Evolutionary conservation across 2,113 vertebrate genomes (phyloP).

Genomic region (Chlorocebus sabaeus): DNA sequence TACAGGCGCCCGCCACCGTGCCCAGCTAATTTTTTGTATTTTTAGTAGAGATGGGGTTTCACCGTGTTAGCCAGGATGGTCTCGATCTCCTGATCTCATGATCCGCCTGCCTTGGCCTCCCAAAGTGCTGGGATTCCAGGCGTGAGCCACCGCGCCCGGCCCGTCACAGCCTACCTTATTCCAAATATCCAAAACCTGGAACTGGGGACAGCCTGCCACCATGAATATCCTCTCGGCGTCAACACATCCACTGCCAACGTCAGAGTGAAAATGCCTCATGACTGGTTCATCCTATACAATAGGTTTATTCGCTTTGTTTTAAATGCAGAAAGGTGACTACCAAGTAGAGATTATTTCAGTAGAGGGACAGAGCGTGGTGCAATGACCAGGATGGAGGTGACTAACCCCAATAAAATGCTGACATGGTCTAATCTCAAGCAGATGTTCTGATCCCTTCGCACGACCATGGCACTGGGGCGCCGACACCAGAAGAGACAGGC

Average conservation of each 20-base stretch:
- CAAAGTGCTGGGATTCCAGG: no score
- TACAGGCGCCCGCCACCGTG: rapidly evolving
- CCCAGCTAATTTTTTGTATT: no score
- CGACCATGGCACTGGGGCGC: rapidly evolving
- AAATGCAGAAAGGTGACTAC: rapidly evolving
- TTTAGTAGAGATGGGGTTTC: no score
- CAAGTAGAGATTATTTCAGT: rapidly evolving
- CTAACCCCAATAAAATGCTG: rapidly evolving
- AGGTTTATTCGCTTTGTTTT: not conserved
- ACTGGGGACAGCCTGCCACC: not conserved
- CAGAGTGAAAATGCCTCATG: no score
- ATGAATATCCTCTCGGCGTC: not conserved
- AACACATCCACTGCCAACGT: rapidly evolving
- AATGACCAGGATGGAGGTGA: rapidly evolving
- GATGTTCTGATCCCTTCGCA: rapidly evolving
- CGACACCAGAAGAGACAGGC: rapidly evolving
- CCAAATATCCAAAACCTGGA: not conserved
- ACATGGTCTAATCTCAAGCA: rapidly evolving
- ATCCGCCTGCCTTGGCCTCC: no score
- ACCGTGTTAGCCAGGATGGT: no score
- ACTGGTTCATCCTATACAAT: rapidly evolving
- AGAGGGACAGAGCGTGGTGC: rapidly evolving
- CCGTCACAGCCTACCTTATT: not conserved
- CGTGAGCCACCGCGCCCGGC: rapidly evolving
- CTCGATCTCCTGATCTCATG: no score